Base-by-base conservation (phyloP, 2,113 vertebrate species). In the Garra rufa region DNA sequence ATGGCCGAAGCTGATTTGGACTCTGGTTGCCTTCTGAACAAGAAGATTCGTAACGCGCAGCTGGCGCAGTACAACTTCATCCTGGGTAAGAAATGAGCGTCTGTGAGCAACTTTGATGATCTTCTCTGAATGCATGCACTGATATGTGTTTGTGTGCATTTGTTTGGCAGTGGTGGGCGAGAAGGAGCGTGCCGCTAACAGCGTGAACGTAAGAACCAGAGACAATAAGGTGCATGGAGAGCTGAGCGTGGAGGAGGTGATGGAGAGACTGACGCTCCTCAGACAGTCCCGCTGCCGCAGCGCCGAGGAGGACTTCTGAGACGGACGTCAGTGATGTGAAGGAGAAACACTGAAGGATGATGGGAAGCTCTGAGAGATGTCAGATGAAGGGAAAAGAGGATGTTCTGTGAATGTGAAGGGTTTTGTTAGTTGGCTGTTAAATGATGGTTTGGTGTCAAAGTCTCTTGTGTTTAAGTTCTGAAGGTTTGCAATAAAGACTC, bases 41-140 rank as follows among this genome's bases (percentile, higher is more conserved):
- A 97, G 95, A 99, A 99, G 91, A 98, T 99, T 57, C 94, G 95
- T 81, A 98, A 98, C 38, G 97, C 97, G 8, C 98, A 99, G 87
- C 91, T 99, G 92, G 95, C 97, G 41, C 97, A 98, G 57, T 99
- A 97, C 86, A 99, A 99, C 90, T 99, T 99, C 81, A 99, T 99
- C 87, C 92, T 99, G 13, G 98, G 98, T 99, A 94, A 95, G 92
- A 74, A 65, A 43, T 81, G 11, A 24, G n/a, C 10, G 9, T 59
- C n/a, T 26, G 57, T 2, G 57, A 2, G 10, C 3, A 10, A 59
- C n/a, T 24, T 1, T 24, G 9, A n/a, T 0, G 8, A 19, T 57
- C 8, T 8, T 9, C 19, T 57, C 9, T 5, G n/a, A 13, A 6
- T 1, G n/a, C 10, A 1, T 1, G 28, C 3, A 0, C 30, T 67